phyloP scores from a whole-genome alignment of 2,888 invertebrate species.

The Protophormia terraenovae region DNA sequence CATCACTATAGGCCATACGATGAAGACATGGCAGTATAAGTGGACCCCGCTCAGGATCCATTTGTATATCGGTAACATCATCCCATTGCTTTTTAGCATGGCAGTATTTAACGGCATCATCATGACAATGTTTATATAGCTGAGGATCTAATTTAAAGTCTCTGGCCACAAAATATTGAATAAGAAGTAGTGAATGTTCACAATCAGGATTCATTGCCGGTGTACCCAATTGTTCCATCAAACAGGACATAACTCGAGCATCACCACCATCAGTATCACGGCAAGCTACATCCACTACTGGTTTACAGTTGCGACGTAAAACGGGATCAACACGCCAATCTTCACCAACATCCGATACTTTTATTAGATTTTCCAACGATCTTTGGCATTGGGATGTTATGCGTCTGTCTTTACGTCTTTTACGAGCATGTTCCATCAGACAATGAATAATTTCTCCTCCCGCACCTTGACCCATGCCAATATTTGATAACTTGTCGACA shows the following conservation, averaged over 20 bases:
- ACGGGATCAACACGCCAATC: conserved; percentile 98
- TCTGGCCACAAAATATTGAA: conserved; percentile 98
- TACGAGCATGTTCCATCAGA: conserved; percentile 93
- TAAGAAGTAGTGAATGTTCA: conserved; percentile 94
- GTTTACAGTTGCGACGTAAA: conserved; percentile 91
- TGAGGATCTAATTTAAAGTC: conserved; percentile 96
- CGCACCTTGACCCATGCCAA: conserved; percentile 71
- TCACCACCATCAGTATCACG: conserved; percentile 88
- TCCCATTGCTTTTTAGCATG: conserved; percentile 90
- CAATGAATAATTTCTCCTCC: conserved; percentile 97
- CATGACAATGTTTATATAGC: conserved; percentile 92
- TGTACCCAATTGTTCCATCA: conserved; percentile 95
- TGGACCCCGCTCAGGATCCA: conserved; percentile 90
- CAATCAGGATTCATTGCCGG: conserved; percentile 92
- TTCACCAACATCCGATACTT: conserved; percentile 95
- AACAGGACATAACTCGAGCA: conserved; percentile 93
- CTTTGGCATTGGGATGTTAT: conserved; percentile 88
- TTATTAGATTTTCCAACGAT: conserved; percentile 90
- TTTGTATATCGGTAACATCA: conserved; percentile 83
- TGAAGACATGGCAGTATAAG: conserved; percentile 95
- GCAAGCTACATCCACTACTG: conserved; percentile 91
- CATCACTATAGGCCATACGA: conserved; percentile 84
- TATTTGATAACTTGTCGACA: conserved; percentile 82
- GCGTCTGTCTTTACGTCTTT: conserved; percentile 84
- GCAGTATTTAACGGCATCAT: conserved; percentile 92